A percentile compares a stretch with the other conserved stretches of the same genome.
Evolutionary conservation across 2,113 vertebrate species (phyloP).

Genomic region (Nesogale talazaci): DNA sequence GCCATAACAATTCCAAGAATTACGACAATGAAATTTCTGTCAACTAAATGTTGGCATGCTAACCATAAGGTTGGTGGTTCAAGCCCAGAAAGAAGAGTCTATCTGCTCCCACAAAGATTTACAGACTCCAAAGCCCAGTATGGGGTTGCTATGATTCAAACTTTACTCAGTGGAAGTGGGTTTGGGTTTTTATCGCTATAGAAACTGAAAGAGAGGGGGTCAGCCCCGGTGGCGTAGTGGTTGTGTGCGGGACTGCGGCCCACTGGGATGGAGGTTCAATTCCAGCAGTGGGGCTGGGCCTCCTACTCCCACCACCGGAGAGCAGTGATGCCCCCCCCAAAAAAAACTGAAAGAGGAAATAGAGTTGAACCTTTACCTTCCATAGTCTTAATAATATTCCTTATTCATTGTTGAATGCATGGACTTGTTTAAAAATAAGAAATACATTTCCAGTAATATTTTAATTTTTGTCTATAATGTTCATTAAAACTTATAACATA

Average conservation of each 20-base stretch:
- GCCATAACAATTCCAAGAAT: not conserved
- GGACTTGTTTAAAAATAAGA: not conserved
- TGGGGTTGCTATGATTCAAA: too few species aligned
- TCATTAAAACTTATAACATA: not conserved
- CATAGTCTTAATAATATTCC: conserved; percentile 27
- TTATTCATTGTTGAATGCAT: not conserved
- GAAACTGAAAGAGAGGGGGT: too few species aligned
- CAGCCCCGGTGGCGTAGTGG: too few species aligned
- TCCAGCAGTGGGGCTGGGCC: too few species aligned
- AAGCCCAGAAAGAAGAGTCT: not conserved
- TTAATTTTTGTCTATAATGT: not conserved
- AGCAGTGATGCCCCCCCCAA: too few species aligned
- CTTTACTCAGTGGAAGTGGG: too few species aligned
- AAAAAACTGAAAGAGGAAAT: not conserved
- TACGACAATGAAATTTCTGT: too few species aligned
- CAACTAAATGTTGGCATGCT: not conserved
- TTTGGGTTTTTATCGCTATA: too few species aligned
- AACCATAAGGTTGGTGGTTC: not conserved
- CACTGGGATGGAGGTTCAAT: too few species aligned
- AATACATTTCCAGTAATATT: conserved; percentile 20
- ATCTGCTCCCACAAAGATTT: not conserved
- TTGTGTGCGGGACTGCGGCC: too few species aligned
- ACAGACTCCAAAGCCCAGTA: too few species aligned
- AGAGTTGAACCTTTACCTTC: not conserved
- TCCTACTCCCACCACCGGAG: too few species aligned